Evolutionary conservation across 1,140 invertebrate genomes (phyloP).

Genomic region (Saccostrea glomerata): DNA sequence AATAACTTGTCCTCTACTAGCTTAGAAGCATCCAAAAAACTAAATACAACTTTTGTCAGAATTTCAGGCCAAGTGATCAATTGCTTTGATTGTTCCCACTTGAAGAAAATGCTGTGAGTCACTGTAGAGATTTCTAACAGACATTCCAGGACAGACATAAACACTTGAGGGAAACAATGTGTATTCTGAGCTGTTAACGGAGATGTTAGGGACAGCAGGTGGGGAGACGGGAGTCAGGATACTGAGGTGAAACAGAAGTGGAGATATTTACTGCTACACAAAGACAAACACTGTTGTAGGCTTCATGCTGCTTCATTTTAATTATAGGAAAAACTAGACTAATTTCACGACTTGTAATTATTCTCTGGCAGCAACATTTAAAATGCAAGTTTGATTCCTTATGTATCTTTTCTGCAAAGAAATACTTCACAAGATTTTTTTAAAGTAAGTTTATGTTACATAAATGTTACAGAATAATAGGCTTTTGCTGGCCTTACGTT

Average conservation of each 20-base stretch:
- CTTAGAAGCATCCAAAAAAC: not conserved
- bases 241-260: not conserved
- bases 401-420: no score
- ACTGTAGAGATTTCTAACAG: not conserved
- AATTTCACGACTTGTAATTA: no score
- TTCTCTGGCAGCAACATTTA: no score
- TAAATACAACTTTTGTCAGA: not conserved
- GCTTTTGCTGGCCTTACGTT: no score
- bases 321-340: no score
- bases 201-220: constrained; percentile 20
- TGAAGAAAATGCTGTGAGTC: not conserved
- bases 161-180: not conserved
- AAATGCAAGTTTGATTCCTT: no score
- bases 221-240: not conserved
- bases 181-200: not conserved
- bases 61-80: not conserved
- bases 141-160: constrained; percentile 31
- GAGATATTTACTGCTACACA: not conserved
- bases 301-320: not conserved
- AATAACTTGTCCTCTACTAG: no score
- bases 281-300: not conserved
- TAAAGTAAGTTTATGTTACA: no score
- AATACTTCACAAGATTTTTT: no score
- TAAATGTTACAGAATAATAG: no score
- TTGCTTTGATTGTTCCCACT: not conserved